A percentile compares a stretch with the other conserved stretches of the same genome.
Evolutionary conservation across 2,888 invertebrate species (phyloP).

Genomic region (Hypomecis atomaria): DNA sequence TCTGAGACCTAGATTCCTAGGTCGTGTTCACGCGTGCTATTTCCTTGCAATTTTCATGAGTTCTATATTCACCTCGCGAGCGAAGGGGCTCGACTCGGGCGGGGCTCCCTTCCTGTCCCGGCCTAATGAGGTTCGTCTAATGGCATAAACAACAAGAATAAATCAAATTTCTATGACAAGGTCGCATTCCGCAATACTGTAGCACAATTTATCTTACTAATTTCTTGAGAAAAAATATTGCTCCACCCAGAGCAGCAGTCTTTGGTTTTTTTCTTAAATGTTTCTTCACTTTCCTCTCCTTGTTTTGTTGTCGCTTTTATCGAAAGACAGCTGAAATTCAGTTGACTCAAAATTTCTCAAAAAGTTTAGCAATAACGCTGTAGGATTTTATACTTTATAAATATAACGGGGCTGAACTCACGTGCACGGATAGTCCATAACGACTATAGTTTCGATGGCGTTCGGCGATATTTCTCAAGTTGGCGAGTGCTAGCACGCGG

Average conservation of each 20-base stretch:
- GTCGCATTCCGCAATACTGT: no score
- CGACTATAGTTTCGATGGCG: no score
- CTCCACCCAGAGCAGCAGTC: neutral
- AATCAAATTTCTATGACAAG: neutral
- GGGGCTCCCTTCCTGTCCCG: slow-evolving; percentile 22
- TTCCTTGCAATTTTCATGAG: slow-evolving; percentile 38
- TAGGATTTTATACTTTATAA: no score
- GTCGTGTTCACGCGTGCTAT: slow-evolving; percentile 27
- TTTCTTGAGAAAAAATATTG: neutral
- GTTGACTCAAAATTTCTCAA: neutral
- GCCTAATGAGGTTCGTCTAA: neutral
- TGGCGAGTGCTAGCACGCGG: no score
- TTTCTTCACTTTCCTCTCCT: neutral
- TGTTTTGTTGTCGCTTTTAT: no score
- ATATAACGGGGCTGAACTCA: no score
- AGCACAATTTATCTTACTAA: no score
- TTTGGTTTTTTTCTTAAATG: neutral
- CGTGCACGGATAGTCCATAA: no score
- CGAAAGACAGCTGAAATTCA: no score
- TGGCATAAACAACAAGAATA: neutral
- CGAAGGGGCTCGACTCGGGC: slow-evolving; percentile 51
- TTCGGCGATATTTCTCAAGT: no score
- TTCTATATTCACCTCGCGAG: slow-evolving; percentile 50
- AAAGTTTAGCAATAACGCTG: neutral
- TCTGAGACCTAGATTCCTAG: slow-evolving; percentile 44